A percentile compares a stretch with the other conserved stretches of the same genome.
Conservation (phyloP, 2,797 vertebrate genomes). For the Mallotus villosus region DNA sequence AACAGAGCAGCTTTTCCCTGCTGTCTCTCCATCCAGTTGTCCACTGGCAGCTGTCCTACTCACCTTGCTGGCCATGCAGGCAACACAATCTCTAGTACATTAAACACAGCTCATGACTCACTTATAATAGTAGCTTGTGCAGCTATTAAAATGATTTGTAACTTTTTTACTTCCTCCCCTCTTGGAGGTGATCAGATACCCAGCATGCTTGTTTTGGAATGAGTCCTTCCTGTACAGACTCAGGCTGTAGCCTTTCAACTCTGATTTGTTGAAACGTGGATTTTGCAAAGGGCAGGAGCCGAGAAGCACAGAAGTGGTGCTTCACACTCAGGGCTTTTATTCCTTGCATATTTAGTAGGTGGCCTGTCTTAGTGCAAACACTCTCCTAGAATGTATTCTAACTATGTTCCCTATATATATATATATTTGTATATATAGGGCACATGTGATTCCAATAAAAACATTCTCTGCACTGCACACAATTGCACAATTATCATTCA, state of each 20-base stretch:
- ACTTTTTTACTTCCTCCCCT: background rate
- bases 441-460: constrained; percentile 1
- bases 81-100: background rate
- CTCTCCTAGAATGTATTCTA: background rate
- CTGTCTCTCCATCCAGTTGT: background rate
- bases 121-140: too few species aligned
- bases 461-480: constrained; percentile 37
- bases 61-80: background rate
- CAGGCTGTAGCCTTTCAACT: background rate
- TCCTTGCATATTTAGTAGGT: background rate
- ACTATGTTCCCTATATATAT: too few species aligned
- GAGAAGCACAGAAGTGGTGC: too few species aligned
- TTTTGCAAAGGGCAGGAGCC: too few species aligned
- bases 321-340: background rate
- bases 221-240: too few species aligned
- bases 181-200: background rate
- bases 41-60: constrained; percentile 2
- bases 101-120: too few species aligned
- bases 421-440: background rate
- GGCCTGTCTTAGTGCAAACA: background rate
- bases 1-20: background rate
- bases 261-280: background rate
- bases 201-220: background rate
- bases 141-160: too few species aligned
- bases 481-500: background rate